Percentiles rank a stretch among this genome's conserved stretches.
phyloP scores from a whole-genome alignment of 2,888 invertebrate genomes.

The Ommatoiulus sabulosus region DNA sequence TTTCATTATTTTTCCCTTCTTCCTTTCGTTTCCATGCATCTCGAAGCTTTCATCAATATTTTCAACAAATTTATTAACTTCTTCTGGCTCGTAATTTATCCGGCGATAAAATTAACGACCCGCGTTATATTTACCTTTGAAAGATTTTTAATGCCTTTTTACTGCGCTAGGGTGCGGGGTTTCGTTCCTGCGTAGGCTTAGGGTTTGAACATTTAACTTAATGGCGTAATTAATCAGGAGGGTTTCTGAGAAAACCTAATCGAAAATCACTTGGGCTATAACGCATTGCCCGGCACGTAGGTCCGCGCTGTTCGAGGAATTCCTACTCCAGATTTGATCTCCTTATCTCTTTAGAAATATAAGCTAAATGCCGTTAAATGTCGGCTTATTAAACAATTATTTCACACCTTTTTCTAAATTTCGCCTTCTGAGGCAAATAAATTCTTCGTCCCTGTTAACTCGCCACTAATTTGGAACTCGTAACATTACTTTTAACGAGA shows the following conservation, averaged over 20 bases:
- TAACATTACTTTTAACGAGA: too few species aligned
- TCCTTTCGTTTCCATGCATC: not conserved
- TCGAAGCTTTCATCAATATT: slow-evolving; percentile 45
- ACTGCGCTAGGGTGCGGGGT: not conserved
- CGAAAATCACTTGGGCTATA: slow-evolving; percentile 35
- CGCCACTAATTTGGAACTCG: too few species aligned
- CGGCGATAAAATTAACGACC: slow-evolving; percentile 27
- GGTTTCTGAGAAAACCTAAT: slow-evolving; percentile 32
- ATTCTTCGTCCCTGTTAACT: too few species aligned
- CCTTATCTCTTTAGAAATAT: not conserved
- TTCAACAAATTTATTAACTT: slow-evolving; percentile 41
- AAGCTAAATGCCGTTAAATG: not conserved
- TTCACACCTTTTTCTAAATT: slow-evolving; percentile 9
- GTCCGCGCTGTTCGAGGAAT: not conserved
- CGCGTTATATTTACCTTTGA: slow-evolving; percentile 28
- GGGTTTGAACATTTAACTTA: slow-evolving; percentile 29
- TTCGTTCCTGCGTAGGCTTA: not conserved
- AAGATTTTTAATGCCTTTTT: slow-evolving; percentile 32
- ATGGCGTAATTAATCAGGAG: slow-evolving; percentile 38
- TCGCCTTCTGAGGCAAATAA: too few species aligned
- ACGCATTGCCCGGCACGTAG: not conserved
- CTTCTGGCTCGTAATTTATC: slow-evolving; percentile 28
- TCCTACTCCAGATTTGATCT: not conserved
- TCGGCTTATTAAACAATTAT: slow-evolving; percentile 5
- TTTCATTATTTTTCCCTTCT: not conserved